A percentile compares a stretch with the other conserved stretches of the same genome.
These are phyloP conservation scores for Porphyrio hochstetteri DNA, from an alignment of 2,113 vertebrate species.

Conservation along the genomic window DNA sequence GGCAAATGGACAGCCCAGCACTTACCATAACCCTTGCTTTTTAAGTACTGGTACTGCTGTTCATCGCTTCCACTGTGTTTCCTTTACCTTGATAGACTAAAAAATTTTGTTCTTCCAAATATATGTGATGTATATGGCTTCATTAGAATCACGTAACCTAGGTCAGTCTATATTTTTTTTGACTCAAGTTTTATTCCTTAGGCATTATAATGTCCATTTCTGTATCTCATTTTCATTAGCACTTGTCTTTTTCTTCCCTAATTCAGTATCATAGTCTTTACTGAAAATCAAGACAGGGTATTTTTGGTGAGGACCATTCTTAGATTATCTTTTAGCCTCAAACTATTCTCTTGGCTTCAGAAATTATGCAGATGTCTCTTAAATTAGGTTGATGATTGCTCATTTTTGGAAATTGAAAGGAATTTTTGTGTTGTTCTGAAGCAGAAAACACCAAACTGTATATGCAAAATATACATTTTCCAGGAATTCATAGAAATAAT, in stretches of 20 bases:
- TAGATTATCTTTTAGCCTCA: background rate
- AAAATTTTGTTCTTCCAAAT: background rate
- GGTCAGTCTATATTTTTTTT: background rate
- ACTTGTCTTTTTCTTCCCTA: background rate
- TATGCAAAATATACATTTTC: background rate
- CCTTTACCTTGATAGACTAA: background rate
- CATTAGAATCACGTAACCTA: background rate
- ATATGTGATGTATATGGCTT: background rate
- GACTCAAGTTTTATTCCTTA: background rate
- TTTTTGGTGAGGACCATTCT: background rate
- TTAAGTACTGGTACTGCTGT: background rate
- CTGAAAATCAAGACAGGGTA: background rate
- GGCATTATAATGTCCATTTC: background rate
- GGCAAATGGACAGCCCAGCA: background rate
- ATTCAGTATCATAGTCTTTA: background rate
- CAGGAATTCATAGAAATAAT: background rate
- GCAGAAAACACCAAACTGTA: background rate
- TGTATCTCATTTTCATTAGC: background rate
- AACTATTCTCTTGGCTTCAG: background rate
- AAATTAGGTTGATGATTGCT: background rate
- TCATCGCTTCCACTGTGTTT: background rate
- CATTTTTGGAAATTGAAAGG: background rate
- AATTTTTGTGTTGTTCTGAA: background rate
- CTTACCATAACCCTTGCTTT: background rate
- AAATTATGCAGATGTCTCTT: background rate